Evolutionary conservation across 23 tunicate genomes (phyloP).

Genomic region (Halocynthia roretzi): DNA sequence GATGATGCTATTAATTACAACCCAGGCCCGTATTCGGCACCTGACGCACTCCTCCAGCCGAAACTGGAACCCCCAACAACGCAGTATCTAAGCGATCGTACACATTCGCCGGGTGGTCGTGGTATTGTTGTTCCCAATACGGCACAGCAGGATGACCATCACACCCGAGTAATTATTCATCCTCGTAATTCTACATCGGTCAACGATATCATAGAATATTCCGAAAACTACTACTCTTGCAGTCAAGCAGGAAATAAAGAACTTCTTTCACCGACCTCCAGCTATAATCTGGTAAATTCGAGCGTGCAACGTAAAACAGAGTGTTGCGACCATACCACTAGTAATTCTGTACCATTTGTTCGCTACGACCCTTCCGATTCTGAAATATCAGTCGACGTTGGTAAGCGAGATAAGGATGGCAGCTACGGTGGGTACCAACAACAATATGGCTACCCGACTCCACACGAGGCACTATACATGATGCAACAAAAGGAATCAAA

Average conservation of each 20-base stretch:
- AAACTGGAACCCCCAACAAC: slow-evolving; percentile 1
- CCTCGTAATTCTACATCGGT: neutral
- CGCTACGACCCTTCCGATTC: too few species aligned
- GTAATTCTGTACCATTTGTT: too few species aligned
- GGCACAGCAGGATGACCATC: neutral
- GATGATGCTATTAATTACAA: neutral
- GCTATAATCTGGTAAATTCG: neutral
- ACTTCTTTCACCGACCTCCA: neutral
- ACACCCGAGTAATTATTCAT: neutral
- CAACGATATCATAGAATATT: neutral
- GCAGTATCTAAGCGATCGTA: neutral
- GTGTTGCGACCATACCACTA: neutral
- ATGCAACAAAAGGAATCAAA: too few species aligned
- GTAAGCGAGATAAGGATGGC: too few species aligned
- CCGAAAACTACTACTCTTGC: neutral
- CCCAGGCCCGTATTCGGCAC: slow-evolving; percentile 5
- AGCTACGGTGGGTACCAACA: too few species aligned
- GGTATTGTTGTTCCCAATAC: neutral
- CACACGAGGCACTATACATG: too few species aligned
- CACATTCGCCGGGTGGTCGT: neutral
- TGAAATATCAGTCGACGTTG: too few species aligned
- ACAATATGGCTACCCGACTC: too few species aligned
- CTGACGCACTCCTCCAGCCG: neutral
- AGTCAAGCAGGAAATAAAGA: neutral
- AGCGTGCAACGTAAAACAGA: neutral